A percentile compares a stretch with the other conserved stretches of the same genome.
Evolutionary conservation across 1,140 invertebrate genomes (phyloP).

Genomic region (Drosophila kohkoa): DNA sequence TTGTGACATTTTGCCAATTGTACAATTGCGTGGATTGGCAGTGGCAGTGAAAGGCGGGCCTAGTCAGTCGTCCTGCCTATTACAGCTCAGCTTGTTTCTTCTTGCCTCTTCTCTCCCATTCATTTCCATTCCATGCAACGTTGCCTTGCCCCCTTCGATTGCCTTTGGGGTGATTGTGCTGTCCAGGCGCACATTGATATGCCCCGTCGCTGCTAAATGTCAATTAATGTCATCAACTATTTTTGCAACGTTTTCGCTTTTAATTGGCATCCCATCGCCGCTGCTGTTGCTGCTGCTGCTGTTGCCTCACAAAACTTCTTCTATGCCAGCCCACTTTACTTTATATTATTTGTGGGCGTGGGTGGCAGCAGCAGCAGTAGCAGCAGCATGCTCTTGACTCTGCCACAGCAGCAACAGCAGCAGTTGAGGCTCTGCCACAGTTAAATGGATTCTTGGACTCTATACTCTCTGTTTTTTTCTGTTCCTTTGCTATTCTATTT

Average conservation of each 20-base stretch:
- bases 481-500: background rate
- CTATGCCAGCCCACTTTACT: constrained; percentile 7
- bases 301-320: background rate
- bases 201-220: constrained; percentile 80
- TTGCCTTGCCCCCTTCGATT: background rate
- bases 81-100: constrained; percentile 5
- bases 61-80: constrained; percentile 19
- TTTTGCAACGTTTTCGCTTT: constrained; percentile 78
- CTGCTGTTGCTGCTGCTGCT: background rate
- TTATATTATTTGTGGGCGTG: constrained; percentile 45
- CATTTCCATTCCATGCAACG: constrained; percentile 13
- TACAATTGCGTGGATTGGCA: constrained; percentile 74
- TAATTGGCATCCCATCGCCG: constrained; percentile 67
- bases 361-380: constrained; percentile 3
- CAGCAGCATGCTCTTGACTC: constrained; percentile 72
- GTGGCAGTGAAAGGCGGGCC: constrained; percentile 72
- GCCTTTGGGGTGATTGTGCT: constrained; percentile 76
- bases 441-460: constrained; percentile 37
- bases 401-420: background rate
- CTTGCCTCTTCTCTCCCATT: background rate
- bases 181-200: constrained; percentile 75
- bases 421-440: background rate
- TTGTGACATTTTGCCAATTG: constrained; percentile 81
- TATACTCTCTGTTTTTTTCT: too few relatives aligned
- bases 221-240: constrained; percentile 82